Conservation (phyloP, 2,888 invertebrate species). For the Coenonympha arcania region DNA sequence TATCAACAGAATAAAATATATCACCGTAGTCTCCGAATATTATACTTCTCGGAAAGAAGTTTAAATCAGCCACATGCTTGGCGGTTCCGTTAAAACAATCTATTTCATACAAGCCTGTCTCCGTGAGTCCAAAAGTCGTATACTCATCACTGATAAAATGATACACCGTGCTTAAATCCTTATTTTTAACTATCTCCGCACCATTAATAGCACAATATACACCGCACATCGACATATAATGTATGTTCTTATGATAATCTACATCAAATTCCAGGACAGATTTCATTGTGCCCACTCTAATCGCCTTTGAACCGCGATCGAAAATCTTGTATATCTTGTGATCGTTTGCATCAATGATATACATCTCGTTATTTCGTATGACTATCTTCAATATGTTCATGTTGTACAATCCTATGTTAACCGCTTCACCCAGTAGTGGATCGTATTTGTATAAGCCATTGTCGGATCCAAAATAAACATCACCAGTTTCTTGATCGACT, state of each 20-base stretch:
- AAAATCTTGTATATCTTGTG: constrained; percentile 59
- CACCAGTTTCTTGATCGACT: constrained; percentile 51
- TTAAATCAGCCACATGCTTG: constrained; percentile 40
- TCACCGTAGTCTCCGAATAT: constrained; percentile 63
- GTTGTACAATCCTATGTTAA: constrained; percentile 55
- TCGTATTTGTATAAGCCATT: constrained; percentile 61
- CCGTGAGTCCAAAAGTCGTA: constrained; percentile 48
- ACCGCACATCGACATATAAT: constrained; percentile 59
- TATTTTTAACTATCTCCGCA: constrained; percentile 50
- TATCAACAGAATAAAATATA: constrained; percentile 51
- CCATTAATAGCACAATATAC: constrained; percentile 49
- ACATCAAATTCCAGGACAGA: constrained; percentile 60
- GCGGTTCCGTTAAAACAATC: constrained; percentile 59
- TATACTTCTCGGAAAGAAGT: constrained; percentile 51
- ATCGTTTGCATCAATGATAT: constrained; percentile 55
- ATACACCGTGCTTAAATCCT: constrained; percentile 45
- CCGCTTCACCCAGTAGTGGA: constrained; percentile 43
- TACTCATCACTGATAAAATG: constrained; percentile 48
- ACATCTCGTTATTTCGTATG: constrained; percentile 57
- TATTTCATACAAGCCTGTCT: constrained; percentile 49
- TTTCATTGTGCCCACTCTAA: constrained; percentile 43
- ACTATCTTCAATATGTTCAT: constrained; percentile 59
- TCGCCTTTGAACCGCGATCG: constrained; percentile 39
- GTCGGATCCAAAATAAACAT: constrained; percentile 62
- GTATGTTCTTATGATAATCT: constrained; percentile 51